Evolutionary conservation across 2,888 invertebrate species (phyloP), one percentile per base, ranked within the genome.

Genomic region (Nudaria mundana): DNA sequence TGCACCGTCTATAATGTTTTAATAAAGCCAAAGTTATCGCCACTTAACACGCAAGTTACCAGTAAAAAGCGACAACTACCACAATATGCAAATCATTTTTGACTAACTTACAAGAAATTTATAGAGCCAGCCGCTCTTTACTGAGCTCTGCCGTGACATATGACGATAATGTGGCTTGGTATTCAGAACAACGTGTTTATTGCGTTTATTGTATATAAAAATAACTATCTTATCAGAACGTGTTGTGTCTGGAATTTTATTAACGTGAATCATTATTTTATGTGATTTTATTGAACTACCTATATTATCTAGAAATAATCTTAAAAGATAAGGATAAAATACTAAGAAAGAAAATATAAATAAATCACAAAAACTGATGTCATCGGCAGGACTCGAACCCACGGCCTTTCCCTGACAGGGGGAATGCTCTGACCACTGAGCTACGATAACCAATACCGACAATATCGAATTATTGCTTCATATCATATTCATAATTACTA

Each of bases 141-240:
- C 73, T 67, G 69, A 73, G 59, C 56, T 57, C 71, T 84, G 66
- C 52, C 86, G 82, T 87, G 87, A 76, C 78, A 80, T 71, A 67
- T 72, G 76, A 78, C 75, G 71, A 79, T 87, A 79, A 85, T 79
- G 58, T 66, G 58, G 62, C 52, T 56, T 59, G 63, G 66, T 66
- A 71, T 80, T 68, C 63, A 48, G 66, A 78, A 86, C 77, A 77
- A 80, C 77, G 77, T 83, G 85, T 81, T 85, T 80, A 84, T 81
- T 71, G 77, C 83, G 85, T 81, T 85, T 80, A 84, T 81, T 71
- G 75, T 70, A 66, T 68, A 65, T 69, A 61, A 70, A 69, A 72
- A 71, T 71, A 66, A 68, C 65, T 71, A 68, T 75, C 68, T 66
- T 66, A 63, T 71, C 66, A 58, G 48, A 63, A 68, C 56, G 61